A percentile compares a stretch with the other conserved stretches of the same genome.
These are phyloP conservation scores for Stegostoma tigrinum DNA, from an alignment of 2,113 vertebrate genomes.

Conservation along the genomic window DNA sequence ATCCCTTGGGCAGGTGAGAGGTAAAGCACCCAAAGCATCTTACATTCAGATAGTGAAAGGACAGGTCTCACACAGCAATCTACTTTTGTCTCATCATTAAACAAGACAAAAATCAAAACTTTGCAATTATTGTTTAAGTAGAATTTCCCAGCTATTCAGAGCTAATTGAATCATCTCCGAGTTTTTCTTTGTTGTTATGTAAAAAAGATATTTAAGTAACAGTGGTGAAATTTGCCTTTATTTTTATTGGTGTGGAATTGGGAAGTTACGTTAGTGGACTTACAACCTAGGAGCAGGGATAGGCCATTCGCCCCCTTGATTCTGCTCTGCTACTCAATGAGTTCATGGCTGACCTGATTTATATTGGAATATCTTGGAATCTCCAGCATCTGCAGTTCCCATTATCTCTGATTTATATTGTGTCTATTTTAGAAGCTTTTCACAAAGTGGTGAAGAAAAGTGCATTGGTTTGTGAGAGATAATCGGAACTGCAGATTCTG, in stretches of 20 bases:
- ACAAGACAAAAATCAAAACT: neutral
- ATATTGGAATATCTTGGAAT: too few relatives aligned
- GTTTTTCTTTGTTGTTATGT: neutral
- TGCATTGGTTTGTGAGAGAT: too few relatives aligned
- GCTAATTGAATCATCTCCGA: neutral
- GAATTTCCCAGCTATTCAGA: neutral
- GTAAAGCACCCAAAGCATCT: neutral
- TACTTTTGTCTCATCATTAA: neutral
- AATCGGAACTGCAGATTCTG: too few relatives aligned
- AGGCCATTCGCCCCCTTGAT: too few relatives aligned
- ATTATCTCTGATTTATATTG: too few relatives aligned
- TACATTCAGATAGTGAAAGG: neutral
- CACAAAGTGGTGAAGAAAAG: too few relatives aligned
- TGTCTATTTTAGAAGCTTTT: too few relatives aligned
- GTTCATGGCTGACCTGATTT: too few relatives aligned
- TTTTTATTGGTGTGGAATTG: neutral
- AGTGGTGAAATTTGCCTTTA: neutral
- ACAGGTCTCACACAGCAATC: neutral
- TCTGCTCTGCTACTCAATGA: too few relatives aligned
- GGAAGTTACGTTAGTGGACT: neutral
- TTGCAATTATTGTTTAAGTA: neutral
- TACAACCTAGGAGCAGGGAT: too few relatives aligned
- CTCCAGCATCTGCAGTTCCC: too few relatives aligned
- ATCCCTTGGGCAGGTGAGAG: neutral
- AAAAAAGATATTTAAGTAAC: neutral